Evolutionary conservation across 2,888 invertebrate genomes (phyloP), one percentile per base, ranked within the genome.

Genomic region (Tuberolachnus salignus): DNA sequence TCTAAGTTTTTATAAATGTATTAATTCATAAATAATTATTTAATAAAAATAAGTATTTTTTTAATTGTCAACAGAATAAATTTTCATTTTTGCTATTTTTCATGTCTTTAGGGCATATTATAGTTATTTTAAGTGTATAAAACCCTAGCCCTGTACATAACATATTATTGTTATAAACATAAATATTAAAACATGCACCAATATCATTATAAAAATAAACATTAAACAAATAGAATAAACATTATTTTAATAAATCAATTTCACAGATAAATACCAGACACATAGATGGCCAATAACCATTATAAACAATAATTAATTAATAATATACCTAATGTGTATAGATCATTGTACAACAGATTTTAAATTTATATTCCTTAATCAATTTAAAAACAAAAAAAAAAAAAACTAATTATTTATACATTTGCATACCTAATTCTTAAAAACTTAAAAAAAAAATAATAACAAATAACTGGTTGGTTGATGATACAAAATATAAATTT

Each of bases 241-340:
- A 74, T 57, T 26, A 67, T 75, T 75, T 75, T 75, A 75, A 66
- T 75, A 75, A 66, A 75, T 66, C 74, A 75, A 64, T 44, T 75
- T 75, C 34, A 75, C 66, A 75, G 67, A 75, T 67, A 75, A 73
- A 51, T 66, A 67, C 66, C 75, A 75, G 75, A 67, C 23, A 23
- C 3, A 44, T 44, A 75, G 11, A 66, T 57, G 75, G 66, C 57
- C 57, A 66, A 57, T 75, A 75, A 75, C 75, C 75, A 75, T 26
- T 34, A 49, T 67, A 66, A 75, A 75, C 57, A 67, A 57, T 57
- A 53, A 42, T 63, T 73, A 34, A 51, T 19, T 73, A 14, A 51
- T 51, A 59, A 23, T 64, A 44, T 51, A 67, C 34, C 46, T 67
- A 49, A 0, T 11, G 2, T 70, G 63, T 49, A 53, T 61, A 72